Evolutionary conservation across 2,888 invertebrate genomes (phyloP).

Genomic region (Eupithecia vulgata): DNA sequence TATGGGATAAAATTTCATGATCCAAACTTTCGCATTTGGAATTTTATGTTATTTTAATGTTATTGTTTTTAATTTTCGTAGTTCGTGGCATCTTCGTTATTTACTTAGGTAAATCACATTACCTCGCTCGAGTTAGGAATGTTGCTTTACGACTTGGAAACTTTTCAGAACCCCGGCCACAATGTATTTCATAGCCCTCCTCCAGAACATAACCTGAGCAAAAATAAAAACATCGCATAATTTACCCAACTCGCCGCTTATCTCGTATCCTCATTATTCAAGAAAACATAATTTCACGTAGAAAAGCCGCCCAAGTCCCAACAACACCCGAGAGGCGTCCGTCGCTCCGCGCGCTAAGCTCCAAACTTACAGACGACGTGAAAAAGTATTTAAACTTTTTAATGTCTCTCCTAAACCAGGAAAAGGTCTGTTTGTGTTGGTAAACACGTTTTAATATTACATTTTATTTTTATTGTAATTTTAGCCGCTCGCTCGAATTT

Average conservation of each 20-base stretch:
- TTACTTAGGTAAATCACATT: not conserved
- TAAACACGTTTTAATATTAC: slow-evolving; percentile 50
- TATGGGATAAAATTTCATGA: not conserved
- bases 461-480: slow-evolving; percentile 49
- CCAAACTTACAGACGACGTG: slow-evolving; percentile 64
- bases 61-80: not conserved
- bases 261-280: slow-evolving; percentile 43
- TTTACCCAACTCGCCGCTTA: slow-evolving; percentile 34
- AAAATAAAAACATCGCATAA: slow-evolving; percentile 32
- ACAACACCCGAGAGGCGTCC: slow-evolving; percentile 50
- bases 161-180: not conserved
- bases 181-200: not conserved
- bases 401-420: slow-evolving; percentile 57
- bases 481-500: slow-evolving; percentile 36
- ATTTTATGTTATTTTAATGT: not conserved
- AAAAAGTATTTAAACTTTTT: slow-evolving; percentile 64
- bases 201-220: slow-evolving; percentile 10
- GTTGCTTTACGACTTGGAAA: not conserved
- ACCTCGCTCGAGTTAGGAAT: not conserved
- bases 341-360: slow-evolving; percentile 55
- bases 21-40: not conserved
- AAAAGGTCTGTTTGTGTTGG: slow-evolving; percentile 56
- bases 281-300: slow-evolving; percentile 48
- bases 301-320: slow-evolving; percentile 51
- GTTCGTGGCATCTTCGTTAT: not conserved